Evolutionary conservation across 23 tunicate species (phyloP).

Genomic region (Oikopleura vanhoeffeni): DNA sequence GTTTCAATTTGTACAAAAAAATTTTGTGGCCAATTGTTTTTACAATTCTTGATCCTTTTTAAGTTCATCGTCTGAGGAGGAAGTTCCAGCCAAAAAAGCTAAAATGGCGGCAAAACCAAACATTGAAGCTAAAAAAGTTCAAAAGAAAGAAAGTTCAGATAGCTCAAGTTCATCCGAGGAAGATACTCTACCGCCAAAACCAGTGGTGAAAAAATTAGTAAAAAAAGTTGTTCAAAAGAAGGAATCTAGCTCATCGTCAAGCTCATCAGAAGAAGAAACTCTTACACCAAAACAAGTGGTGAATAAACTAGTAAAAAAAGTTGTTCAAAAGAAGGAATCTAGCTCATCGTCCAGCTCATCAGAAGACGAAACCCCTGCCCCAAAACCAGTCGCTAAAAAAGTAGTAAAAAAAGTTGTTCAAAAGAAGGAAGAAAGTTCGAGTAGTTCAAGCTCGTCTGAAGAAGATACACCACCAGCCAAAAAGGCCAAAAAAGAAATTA

Average conservation of each 20-base stretch:
- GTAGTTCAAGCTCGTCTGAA: not conserved
- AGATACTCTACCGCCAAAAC: not conserved
- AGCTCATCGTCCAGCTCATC: not conserved
- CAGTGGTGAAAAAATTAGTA: not conserved
- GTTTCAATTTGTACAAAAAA: too few species aligned
- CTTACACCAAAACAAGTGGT: not conserved
- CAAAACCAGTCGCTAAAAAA: not conserved
- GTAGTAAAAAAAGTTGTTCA: not conserved
- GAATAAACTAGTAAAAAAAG: not conserved
- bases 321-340: not conserved
- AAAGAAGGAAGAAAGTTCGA: not conserved
- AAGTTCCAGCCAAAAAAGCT: not conserved
- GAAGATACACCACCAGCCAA: not conserved
- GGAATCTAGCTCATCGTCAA: not conserved
- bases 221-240: not conserved
- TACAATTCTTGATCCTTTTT: too few species aligned
- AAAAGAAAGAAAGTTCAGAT: not conserved
- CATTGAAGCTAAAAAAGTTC: not conserved
- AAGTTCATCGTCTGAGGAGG: not conserved
- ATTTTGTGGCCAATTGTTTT: too few species aligned
- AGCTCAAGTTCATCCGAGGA: constrained; percentile 7
- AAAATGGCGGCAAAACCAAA: not conserved
- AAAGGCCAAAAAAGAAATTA: too few species aligned
- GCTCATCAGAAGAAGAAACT: not conserved
- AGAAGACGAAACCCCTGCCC: not conserved